Evolutionary conservation across 2,888 invertebrate species (phyloP).

Genomic region (Trisateles emortualis): DNA sequence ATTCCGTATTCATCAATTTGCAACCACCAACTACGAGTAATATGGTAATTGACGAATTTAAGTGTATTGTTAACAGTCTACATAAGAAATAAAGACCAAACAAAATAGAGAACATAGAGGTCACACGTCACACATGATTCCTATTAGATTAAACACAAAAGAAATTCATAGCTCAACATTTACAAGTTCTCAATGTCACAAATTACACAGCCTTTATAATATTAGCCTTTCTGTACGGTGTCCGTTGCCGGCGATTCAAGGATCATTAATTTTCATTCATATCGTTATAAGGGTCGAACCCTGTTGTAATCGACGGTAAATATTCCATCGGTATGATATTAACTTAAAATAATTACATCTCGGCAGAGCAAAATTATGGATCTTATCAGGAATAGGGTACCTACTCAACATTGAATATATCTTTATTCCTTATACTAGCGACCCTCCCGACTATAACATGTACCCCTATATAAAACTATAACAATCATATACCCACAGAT

Average conservation of each 20-base stretch:
- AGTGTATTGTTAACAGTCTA: too few relatives aligned
- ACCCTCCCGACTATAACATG: too few relatives aligned
- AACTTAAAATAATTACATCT: constrained; percentile 29
- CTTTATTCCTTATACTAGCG: too few relatives aligned
- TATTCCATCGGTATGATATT: constrained; percentile 41
- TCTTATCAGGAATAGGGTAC: constrained; percentile 5
- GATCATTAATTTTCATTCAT: constrained; percentile 58
- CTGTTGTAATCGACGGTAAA: constrained; percentile 43
- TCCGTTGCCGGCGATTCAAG: constrained; percentile 41
- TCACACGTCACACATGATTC: too few relatives aligned
- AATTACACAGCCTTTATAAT: constrained; percentile 18
- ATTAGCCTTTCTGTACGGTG: constrained; percentile 34
- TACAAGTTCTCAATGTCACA: constrained; percentile 17
- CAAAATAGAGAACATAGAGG: too few relatives aligned
- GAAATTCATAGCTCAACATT: constrained; percentile 18
- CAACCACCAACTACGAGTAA: too few relatives aligned
- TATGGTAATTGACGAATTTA: too few relatives aligned
- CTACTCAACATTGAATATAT: neutral
- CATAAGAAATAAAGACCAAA: too few relatives aligned
- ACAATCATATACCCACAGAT: too few relatives aligned
- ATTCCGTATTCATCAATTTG: too few relatives aligned
- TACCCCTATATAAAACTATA: too few relatives aligned
- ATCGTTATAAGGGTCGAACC: constrained; percentile 46
- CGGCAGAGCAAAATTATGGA: constrained; percentile 12
- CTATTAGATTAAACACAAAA: neutral